These are phyloP conservation scores for Mactra quadrangularis DNA, from an alignment of 1,140 invertebrate genomes.

Conservation along the genomic window DNA sequence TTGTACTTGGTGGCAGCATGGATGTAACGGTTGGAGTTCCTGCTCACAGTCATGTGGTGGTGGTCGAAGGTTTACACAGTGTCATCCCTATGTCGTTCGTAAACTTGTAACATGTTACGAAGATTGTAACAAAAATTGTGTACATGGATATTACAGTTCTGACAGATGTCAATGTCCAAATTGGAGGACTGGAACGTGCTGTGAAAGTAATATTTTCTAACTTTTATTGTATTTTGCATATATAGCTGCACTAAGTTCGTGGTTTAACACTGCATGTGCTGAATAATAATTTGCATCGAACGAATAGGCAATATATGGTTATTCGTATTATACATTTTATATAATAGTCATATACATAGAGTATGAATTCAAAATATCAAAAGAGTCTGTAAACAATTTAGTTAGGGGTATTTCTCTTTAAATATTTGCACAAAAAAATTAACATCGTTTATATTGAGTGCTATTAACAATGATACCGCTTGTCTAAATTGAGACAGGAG, in stretches of 20 bases:
- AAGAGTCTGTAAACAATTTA: too few relatives aligned
- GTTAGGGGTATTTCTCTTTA: too few relatives aligned
- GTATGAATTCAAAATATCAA: too few relatives aligned
- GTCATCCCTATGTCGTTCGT: neutral
- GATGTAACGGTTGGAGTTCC: neutral
- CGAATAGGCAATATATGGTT: too few relatives aligned
- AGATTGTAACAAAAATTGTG: neutral
- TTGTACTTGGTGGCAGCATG: too few relatives aligned
- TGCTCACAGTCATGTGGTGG: slow-evolving; percentile 8
- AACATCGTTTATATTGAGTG: too few relatives aligned
- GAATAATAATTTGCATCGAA: neutral
- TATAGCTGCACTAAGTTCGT: neutral
- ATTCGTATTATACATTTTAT: too few relatives aligned
- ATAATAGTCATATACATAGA: too few relatives aligned
- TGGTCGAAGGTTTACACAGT: neutral
- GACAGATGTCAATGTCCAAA: neutral
- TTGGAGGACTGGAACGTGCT: neutral
- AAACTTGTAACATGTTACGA: neutral
- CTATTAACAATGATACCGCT: too few relatives aligned
- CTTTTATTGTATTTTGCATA: neutral
- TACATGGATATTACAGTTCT: neutral
- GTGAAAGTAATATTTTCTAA: neutral
- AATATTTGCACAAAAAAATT: too few relatives aligned
- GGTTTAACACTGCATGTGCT: too few relatives aligned
- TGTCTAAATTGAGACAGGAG: too few relatives aligned